phyloP scores from a whole-genome alignment of 2,888 invertebrate genomes.

The Cryptocephalus moraei region DNA sequence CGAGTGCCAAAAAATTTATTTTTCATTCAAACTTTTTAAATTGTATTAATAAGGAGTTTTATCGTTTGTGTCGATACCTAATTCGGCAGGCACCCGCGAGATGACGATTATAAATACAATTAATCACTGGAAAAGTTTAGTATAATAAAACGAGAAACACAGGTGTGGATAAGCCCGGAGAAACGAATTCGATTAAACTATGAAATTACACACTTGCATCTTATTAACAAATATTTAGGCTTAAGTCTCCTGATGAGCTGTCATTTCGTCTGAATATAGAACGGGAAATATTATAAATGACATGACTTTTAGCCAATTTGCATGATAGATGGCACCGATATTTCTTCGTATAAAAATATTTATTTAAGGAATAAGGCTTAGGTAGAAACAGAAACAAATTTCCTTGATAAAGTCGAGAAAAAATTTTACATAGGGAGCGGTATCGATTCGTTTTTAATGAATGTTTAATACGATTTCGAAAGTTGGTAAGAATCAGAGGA shows the following conservation, averaged over 20 bases:
- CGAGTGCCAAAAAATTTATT: no score
- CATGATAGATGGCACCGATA: conserved; percentile 40
- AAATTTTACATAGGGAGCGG: no score
- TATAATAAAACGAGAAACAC: conserved; percentile 9
- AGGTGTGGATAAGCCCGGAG: conserved; percentile 17
- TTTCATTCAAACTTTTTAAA: no score
- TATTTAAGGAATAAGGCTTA: conserved; percentile 31
- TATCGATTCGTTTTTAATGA: no score
- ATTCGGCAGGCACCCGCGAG: no score
- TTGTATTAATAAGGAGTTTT: no score
- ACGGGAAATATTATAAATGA: conserved; percentile 40
- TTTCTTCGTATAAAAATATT: conserved; percentile 42
- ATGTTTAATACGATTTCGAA: no score
- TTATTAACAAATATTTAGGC: conserved; percentile 32
- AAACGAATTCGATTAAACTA: conserved; percentile 23
- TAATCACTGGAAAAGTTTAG: no score
- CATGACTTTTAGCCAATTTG: conserved; percentile 40
- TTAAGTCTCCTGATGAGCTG: conserved; percentile 34
- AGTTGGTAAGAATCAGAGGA: no score
- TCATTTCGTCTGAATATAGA: conserved; percentile 30
- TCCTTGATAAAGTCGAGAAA: no score
- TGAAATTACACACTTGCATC: conserved; percentile 30
- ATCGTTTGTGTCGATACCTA: no score
- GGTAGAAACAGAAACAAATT: conserved; percentile 2
- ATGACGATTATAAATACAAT: no score